Evolutionary conservation across 1,140 invertebrate species (phyloP).

Genomic region (Amphibalanus amphitrite): DNA sequence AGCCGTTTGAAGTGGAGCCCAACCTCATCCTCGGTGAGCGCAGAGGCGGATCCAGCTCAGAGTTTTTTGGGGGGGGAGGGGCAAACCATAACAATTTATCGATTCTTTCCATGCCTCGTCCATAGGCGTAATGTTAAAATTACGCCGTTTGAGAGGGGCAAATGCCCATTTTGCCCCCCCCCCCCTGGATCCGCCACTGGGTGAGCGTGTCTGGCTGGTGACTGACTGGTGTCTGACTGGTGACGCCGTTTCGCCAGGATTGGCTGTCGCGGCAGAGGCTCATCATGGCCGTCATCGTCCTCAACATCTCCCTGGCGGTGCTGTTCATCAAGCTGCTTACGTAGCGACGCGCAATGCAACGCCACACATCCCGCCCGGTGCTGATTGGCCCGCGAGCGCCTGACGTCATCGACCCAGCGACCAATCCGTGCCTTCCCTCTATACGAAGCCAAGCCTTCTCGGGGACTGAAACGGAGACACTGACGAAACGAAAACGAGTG

Average conservation of each 20-base stretch:
- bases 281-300: constrained; percentile 82
- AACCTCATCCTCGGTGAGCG: too few species aligned
- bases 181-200: too few species aligned
- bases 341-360: constrained; percentile 27
- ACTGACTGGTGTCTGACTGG: too few species aligned
- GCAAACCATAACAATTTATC: too few species aligned
- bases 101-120: too few species aligned
- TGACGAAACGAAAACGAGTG: not conserved
- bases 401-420: not conserved
- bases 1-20: too few species aligned
- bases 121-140: too few species aligned
- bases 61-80: too few species aligned
- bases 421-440: constrained; percentile 1
- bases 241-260: constrained; percentile 45
- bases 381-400: not conserved
- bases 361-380: not conserved
- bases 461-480: not conserved
- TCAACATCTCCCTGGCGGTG: constrained; percentile 88
- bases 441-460: not conserved
- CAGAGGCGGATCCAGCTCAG: too few species aligned
- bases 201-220: too few species aligned
- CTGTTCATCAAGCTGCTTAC: constrained; percentile 94
- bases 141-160: too few species aligned
- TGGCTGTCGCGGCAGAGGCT: constrained; percentile 94
- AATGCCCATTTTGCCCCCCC: too few species aligned